phyloP scores from a whole-genome alignment of 2,113 vertebrate species.

The Sigmodon hispidus region DNA sequence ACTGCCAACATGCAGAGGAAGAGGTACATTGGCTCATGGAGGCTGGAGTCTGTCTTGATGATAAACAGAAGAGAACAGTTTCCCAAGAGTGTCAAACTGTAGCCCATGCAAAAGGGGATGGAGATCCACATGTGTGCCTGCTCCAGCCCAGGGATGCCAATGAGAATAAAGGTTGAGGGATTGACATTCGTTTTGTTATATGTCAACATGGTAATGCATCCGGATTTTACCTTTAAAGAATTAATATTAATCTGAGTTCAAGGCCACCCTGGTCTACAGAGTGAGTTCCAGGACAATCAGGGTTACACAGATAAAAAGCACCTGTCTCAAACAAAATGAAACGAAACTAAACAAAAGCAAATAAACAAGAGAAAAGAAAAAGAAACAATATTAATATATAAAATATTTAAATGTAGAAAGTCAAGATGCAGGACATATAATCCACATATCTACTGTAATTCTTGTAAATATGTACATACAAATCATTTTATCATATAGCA shows the following conservation, averaged over 20 bases:
- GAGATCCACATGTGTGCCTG: slow-evolving; percentile 69
- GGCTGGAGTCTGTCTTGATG: slow-evolving; percentile 70
- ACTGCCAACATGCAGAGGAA: slow-evolving; percentile 78
- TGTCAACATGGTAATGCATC: background rate
- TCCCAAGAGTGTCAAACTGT: slow-evolving; percentile 69
- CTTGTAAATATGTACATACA: background rate
- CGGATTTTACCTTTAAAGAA: background rate
- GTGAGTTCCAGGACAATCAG: background rate
- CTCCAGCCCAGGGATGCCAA: slow-evolving; percentile 76
- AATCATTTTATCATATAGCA: background rate
- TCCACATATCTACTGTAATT: background rate
- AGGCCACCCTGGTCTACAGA: background rate
- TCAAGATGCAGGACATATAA: background rate
- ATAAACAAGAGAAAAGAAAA: background rate
- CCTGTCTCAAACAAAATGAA: too few relatives aligned
- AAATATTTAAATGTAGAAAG: background rate
- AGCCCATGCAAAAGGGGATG: slow-evolving; percentile 70
- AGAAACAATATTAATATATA: background rate
- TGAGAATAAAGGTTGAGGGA: slow-evolving; percentile 63
- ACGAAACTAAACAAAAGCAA: background rate
- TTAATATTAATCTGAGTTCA: background rate
- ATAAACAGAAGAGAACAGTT: slow-evolving; percentile 74
- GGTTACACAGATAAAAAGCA: background rate
- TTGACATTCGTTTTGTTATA: too few relatives aligned
- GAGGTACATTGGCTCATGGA: slow-evolving; percentile 78